Evolutionary conservation across 2,797 vertebrate species (phyloP).

Genomic region (Peromyscus nudipes): DNA sequence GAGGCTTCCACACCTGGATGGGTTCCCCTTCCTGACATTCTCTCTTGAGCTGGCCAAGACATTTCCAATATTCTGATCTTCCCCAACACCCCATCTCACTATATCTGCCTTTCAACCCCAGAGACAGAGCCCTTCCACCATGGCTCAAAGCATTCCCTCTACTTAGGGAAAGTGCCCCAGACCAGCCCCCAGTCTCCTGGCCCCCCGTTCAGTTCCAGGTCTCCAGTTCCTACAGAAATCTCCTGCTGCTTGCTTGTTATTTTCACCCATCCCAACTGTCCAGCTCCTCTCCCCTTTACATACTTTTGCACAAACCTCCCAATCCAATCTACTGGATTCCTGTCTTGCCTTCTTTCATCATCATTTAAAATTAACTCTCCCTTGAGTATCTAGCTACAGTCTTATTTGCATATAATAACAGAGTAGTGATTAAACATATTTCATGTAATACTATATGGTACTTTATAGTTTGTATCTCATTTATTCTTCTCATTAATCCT

Average conservation of each 20-base stretch:
- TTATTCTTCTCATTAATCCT: slow-evolving; percentile 59
- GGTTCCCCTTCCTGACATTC: neutral
- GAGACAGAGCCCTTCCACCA: neutral
- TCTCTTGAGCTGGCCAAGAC: neutral
- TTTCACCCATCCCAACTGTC: neutral
- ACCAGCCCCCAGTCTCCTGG: neutral
- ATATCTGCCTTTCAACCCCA: neutral
- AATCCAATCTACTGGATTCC: slow-evolving; percentile 19
- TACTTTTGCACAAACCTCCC: neutral
- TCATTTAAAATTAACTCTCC: slow-evolving; percentile 65
- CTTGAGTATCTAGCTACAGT: slow-evolving; percentile 16
- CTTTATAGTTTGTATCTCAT: slow-evolving; percentile 48
- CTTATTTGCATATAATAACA: slow-evolving; percentile 69
- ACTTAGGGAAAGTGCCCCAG: neutral
- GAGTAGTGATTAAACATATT: slow-evolving; percentile 38
- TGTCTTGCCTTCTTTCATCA: slow-evolving; percentile 32
- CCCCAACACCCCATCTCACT: neutral
- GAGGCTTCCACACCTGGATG: neutral
- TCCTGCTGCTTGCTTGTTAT: neutral
- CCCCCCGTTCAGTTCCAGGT: neutral
- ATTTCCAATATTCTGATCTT: neutral
- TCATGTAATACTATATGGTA: slow-evolving; percentile 51
- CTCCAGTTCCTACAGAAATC: neutral
- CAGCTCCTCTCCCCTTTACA: neutral
- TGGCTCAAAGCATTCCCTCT: neutral